These are phyloP conservation scores for Eolophus roseicapilla DNA, from an alignment of 2,113 vertebrate species.

Conservation along the genomic window DNA sequence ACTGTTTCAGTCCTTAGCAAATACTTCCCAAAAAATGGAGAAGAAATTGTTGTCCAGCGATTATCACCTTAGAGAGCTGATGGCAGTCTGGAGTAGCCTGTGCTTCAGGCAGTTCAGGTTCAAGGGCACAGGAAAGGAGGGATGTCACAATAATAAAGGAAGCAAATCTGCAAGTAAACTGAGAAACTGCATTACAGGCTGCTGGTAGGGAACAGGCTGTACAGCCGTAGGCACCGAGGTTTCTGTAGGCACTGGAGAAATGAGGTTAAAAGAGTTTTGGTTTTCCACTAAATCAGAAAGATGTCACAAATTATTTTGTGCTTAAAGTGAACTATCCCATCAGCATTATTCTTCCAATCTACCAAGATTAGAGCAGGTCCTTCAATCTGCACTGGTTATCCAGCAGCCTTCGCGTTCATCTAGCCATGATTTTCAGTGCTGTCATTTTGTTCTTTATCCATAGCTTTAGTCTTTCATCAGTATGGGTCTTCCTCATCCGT, in stretches of 20 bases:
- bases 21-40: not conserved
- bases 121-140: not conserved
- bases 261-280: not conserved
- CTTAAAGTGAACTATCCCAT: not conserved
- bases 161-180: not conserved
- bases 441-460: not conserved
- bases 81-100: not conserved
- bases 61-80: not conserved
- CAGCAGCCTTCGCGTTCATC: not conserved
- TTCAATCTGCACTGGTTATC: not conserved
- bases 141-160: not conserved
- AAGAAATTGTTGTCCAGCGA: not conserved
- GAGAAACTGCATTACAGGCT: not conserved
- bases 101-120: not conserved
- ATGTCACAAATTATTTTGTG: not conserved
- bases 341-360: not conserved
- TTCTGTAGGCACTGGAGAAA: not conserved
- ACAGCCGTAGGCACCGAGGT: not conserved
- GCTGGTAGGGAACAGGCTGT: not conserved
- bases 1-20: not conserved
- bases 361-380: not conserved
- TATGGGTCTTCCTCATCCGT: conserved; percentile 71
- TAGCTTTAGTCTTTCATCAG: conserved; percentile 6
- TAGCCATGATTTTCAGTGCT: not conserved
- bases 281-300: not conserved